Conservation (phyloP, 2,888 invertebrate species). For the Trichogramma evanescens region DNA sequence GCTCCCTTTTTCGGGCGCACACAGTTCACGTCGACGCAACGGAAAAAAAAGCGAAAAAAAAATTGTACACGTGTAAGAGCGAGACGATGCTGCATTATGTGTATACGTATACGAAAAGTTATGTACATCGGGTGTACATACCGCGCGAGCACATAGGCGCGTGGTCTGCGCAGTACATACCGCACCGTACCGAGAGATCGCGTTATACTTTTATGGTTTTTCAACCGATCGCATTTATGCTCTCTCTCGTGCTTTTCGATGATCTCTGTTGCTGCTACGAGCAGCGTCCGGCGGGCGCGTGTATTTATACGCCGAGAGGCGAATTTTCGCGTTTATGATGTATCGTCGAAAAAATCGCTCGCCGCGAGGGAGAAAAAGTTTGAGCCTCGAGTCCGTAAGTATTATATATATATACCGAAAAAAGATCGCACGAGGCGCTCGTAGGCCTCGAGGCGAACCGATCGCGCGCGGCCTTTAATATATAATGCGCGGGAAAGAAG, state of each 20-base stretch:
- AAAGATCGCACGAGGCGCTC: no score
- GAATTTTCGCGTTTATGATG: constrained; percentile 15
- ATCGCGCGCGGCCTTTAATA: not conserved
- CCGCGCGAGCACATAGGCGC: no score
- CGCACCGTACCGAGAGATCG: not conserved
- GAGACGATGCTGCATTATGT: no score
- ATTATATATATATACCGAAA: no score
- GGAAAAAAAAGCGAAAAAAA: not conserved
- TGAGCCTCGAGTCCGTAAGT: not conserved
- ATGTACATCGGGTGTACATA: no score
- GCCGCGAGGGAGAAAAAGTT: not conserved
- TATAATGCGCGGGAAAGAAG: not conserved
- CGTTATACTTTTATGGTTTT: constrained; percentile 21
- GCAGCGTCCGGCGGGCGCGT: not conserved
- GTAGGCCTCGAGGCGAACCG: constrained; percentile 1
- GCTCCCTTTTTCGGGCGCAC: no score
- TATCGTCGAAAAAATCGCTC: not conserved
- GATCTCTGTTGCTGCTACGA: not conserved
- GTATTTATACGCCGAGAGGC: not conserved
- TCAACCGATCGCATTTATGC: not conserved
- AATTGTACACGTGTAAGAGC: not conserved
- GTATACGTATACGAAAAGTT: no score
- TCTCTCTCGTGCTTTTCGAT: no score
- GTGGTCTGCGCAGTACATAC: not conserved
- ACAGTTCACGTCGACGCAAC: not conserved